Conservation (phyloP, 2,113 vertebrate genomes). For the Ranitomeya variabilis region DNA sequence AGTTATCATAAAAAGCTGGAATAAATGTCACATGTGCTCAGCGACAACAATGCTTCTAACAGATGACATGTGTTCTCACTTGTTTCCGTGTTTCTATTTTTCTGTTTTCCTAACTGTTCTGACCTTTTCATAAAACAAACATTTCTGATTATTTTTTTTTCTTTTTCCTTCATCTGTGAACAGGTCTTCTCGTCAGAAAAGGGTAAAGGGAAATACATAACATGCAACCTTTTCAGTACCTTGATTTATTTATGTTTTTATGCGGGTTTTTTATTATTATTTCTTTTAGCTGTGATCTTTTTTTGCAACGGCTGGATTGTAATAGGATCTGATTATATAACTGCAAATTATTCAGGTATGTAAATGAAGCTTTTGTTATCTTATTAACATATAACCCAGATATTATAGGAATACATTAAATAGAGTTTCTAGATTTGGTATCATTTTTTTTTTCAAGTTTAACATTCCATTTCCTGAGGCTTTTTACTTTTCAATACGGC, state of each 20-base stretch:
- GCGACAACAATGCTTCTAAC: background rate
- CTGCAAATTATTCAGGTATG: background rate
- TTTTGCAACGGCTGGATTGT: background rate
- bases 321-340: constrained; percentile 10
- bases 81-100: constrained; percentile 34
- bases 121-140: constrained; percentile 53
- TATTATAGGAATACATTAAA: background rate
- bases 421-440: background rate
- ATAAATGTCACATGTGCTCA: background rate
- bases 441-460: background rate
- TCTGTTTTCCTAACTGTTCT: constrained; percentile 40
- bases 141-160: constrained; percentile 24
- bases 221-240: constrained; percentile 17
- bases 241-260: background rate
- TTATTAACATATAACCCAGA: background rate
- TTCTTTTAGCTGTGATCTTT: background rate
- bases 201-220: constrained; percentile 44
- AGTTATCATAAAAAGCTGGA: background rate
- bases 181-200: constrained; percentile 33
- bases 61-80: constrained; percentile 23
- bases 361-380: background rate
- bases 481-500: background rate
- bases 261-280: background rate
- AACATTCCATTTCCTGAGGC: background rate
- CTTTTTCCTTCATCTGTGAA: background rate